phyloP scores from a whole-genome alignment of 2,797 vertebrate species.

The Acropternis orthonyx region DNA sequence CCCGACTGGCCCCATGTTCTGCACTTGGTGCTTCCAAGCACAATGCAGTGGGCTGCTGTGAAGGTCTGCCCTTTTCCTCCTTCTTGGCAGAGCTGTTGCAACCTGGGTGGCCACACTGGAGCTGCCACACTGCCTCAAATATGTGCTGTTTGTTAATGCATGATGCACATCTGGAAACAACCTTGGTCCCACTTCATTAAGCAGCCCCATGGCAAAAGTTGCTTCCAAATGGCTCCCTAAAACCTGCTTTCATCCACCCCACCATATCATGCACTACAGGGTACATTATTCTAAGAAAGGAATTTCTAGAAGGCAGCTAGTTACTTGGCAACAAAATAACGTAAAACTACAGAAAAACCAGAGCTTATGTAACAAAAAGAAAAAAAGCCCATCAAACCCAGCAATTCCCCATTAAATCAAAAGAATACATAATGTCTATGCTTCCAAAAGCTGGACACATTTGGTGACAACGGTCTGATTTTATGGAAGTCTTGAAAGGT shows the following conservation, averaged over 20 bases:
- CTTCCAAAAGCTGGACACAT: not conserved
- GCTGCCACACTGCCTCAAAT: not conserved
- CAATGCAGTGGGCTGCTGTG: accelerated
- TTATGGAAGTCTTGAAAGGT: not conserved
- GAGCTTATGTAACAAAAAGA: not conserved
- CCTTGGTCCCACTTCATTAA: not conserved
- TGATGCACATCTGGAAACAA: not conserved
- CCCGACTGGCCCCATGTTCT: accelerated
- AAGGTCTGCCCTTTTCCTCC: not conserved
- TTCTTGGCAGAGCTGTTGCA: not conserved
- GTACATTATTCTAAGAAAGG: not conserved
- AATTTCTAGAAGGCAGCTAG: not conserved
- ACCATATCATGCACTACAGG: not conserved
- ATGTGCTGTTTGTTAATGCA: not conserved
- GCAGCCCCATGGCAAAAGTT: not conserved
- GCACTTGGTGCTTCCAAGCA: not conserved
- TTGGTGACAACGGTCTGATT: not conserved
- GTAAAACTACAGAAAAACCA: not conserved
- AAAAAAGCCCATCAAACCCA: not conserved
- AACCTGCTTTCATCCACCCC: not conserved
- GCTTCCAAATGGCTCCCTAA: not conserved
- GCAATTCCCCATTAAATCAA: not conserved
- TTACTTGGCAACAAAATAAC: constrained; percentile 18
- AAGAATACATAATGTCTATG: not conserved
- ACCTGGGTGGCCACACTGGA: not conserved